phyloP scores from a whole-genome alignment of 2,888 invertebrate genomes.

The Drosophila mimetica region DNA sequence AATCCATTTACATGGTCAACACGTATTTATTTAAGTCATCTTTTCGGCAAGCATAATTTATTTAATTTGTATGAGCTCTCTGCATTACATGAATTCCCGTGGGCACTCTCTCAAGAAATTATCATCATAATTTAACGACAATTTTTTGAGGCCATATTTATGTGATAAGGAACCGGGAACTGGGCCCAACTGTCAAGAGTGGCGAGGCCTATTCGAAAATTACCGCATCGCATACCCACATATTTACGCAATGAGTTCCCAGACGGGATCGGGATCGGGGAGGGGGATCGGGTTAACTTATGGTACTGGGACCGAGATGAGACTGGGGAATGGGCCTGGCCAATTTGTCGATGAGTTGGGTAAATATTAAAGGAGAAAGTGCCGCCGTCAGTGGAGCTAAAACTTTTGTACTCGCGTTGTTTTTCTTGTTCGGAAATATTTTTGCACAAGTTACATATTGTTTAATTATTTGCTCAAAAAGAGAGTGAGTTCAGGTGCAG shows the following conservation, averaged over 20 bases:
- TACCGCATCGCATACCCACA: conserved; percentile 56
- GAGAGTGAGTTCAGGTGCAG: conserved; percentile 64
- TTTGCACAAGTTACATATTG: conserved; percentile 71
- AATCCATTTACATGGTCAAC: conserved; percentile 23
- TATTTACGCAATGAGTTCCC: conserved; percentile 65
- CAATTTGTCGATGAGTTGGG: conserved; percentile 61
- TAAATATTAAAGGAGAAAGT: conserved; percentile 71
- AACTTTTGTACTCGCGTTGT: conserved; percentile 33
- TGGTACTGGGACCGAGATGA: conserved; percentile 21
- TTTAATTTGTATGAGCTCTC: conserved; percentile 20
- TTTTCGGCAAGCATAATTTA: conserved; percentile 30
- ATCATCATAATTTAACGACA: conserved; percentile 16
- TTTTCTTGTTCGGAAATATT: conserved; percentile 59
- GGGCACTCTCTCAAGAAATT: conserved; percentile 5
- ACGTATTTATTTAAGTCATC: conserved; percentile 24
- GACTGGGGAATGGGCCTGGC: conserved; percentile 40
- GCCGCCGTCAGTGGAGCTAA: conserved; percentile 47
- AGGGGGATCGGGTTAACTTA: background rate
- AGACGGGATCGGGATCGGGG: conserved; percentile 21
- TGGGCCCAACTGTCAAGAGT: conserved; percentile 47
- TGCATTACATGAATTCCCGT: conserved; percentile 20
- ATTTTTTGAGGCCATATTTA: conserved; percentile 24
- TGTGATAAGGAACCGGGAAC: conserved; percentile 53
- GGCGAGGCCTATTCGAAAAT: conserved; percentile 51
- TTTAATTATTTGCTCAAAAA: conserved; percentile 67